Evolutionary conservation across 2,888 invertebrate genomes (phyloP), one percentile per base, ranked within the genome.

Genomic region (Cylindroiulus punctatus): DNA sequence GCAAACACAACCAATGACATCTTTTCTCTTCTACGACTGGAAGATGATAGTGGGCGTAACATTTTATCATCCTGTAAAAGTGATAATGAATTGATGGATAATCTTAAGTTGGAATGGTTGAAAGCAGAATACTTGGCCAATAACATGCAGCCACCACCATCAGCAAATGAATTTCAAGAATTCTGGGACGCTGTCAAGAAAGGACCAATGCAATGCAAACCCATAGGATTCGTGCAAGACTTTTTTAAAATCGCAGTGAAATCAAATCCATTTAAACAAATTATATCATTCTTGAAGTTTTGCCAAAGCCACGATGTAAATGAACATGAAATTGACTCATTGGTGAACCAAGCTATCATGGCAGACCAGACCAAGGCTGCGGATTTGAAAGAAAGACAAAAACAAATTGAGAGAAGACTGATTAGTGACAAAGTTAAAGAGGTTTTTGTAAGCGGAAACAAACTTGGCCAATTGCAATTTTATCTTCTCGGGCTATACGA

Each of bases 401-500:
- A 65, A 0, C 65, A 26, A 7, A n/a, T 65, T 26, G 65, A 65
- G 22, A 65, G 65, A 65, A 65, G 22, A 26, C 22, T 65, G 10
- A 10, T 65, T 10, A 22, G 22, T 10, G 26, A 65, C 4, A 65
- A 65, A 65, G 8, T 65, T 12, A 2, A 65, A 22, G 22, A 65
- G 22, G 65, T 65, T 65, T 65, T 65, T 65, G 26, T 26, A 65
- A 65, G 26, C 12, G 65, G 26, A 26, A 22, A 65, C 7, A 57
- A n/a, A 57, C 57, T 57, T 3, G n/a, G n/a, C 22, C n/a, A 26
- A 65, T 12, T 65, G 22, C 22, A 65, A 22, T 65, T 26, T 26
- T 65, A 65, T 65, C 65, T 65, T 65, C 65, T 65, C 26, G 65
- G 65, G 22, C 22, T 65, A 65, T 65, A 10, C 22, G 65, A 65